Base-by-base conservation (phyloP, 2,113 vertebrate genomes). In the Carlito syrichta region DNA sequence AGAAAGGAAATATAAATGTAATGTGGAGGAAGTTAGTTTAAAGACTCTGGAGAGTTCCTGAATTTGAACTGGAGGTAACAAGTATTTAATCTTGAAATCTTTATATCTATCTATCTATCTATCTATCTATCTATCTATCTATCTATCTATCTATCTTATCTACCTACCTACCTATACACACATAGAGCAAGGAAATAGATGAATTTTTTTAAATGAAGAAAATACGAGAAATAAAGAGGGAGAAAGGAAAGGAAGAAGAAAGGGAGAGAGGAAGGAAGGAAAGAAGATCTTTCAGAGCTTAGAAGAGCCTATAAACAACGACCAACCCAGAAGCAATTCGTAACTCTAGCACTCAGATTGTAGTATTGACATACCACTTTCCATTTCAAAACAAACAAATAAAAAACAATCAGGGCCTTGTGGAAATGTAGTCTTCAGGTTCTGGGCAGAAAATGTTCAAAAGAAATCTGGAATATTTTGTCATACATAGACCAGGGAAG, bases 361-460 rank as follows among this genome's bases (percentile, higher is more conserved):
- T 81, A 20, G 30, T 62, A 23, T 25, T 54, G 30, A 90, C 71
- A 69, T 62, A 45, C 13, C 30, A 68, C 43, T 82, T 91, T 13
- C 40, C 68, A 84, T 62, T 63, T 63, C 32, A 43, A 90, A 79
- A 69, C 9, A 30, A 81, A 92, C 8, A 78, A 69, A 87, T 27
- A 25, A 81, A 81, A 54, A 71, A 73, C 6, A 78, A 63, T 0
- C 43, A n/a, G 60, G 35, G 3, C 4, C 30, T 45, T 2, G 60
- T 81, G 40, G 4, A 90, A 40, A 89, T 81, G 84, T 23, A 23
- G 10, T n/a, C 54, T 38, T 74, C 66, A 60, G 22, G 16, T 12
- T 45, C 45, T 77, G 66, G 79, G 35, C n/a, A 81, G 7, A 76
- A 96, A 96, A 58, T 23, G 8, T 38, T 30, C 35, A 81, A 89